These are phyloP conservation scores for Chrysomela aeneicollis DNA, from an alignment of 2,888 invertebrate species.

Conservation along the genomic window DNA sequence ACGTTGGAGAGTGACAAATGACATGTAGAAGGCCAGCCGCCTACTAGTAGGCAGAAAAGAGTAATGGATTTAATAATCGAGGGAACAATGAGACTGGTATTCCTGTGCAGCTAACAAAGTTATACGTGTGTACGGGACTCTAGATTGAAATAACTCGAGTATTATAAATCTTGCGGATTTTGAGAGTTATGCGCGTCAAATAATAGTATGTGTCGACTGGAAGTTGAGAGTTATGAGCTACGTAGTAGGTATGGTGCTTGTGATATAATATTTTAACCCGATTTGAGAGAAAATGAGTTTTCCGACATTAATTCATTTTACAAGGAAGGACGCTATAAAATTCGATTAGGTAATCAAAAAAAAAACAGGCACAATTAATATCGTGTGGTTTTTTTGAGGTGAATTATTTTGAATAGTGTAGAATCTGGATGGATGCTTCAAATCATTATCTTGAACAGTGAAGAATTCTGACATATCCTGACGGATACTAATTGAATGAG, in stretches of 20 bases:
- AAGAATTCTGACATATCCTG: no score
- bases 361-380: no score
- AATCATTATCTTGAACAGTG: no score
- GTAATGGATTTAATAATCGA: slow-evolving; percentile 46
- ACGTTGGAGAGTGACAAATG: slow-evolving; percentile 43
- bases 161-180: slow-evolving; percentile 36
- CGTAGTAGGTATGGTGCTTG: not conserved
- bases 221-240: not conserved
- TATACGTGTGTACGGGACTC: slow-evolving; percentile 33
- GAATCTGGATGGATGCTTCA: no score
- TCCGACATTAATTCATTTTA: not conserved
- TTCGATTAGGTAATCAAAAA: no score
- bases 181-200: slow-evolving; percentile 35
- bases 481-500: no score
- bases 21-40: slow-evolving; percentile 40
- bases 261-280: not conserved
- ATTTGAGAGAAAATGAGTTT: not conserved
- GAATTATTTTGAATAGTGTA: no score
- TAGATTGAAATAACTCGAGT: slow-evolving; percentile 40
- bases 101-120: slow-evolving; percentile 39
- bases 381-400: no score
- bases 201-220: slow-evolving; percentile 20
- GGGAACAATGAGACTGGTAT: slow-evolving; percentile 42
- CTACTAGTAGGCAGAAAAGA: slow-evolving; percentile 40
- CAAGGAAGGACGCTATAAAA: no score